phyloP scores from a whole-genome alignment of 2,888 invertebrate genomes.

The Parthenolecanium corni region DNA sequence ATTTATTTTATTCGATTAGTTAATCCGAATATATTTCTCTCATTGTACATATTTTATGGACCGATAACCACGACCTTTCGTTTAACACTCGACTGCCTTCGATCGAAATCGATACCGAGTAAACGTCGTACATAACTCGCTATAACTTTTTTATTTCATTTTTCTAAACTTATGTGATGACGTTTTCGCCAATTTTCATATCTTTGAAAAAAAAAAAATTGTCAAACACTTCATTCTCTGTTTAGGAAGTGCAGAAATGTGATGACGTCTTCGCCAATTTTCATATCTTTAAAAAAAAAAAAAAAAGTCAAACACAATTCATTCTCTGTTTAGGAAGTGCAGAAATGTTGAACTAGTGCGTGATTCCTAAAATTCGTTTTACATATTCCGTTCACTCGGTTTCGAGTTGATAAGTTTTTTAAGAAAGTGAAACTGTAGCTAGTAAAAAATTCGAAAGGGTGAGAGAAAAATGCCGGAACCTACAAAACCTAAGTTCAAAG shows the following conservation, averaged over 20 bases:
- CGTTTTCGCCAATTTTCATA: background rate
- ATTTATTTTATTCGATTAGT: too few relatives aligned
- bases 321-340: background rate
- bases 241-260: background rate
- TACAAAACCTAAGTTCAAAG: slow-evolving; percentile 24
- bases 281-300: background rate
- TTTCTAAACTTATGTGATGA: too few relatives aligned
- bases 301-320: background rate
- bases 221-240: background rate
- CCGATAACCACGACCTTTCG: too few relatives aligned
- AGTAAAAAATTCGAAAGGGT: background rate
- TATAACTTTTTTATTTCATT: too few relatives aligned
- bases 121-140: too few relatives aligned
- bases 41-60: too few relatives aligned
- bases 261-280: background rate
- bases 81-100: too few relatives aligned
- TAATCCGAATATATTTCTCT: too few relatives aligned
- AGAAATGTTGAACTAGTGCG: background rate
- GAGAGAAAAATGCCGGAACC: slow-evolving; percentile 26
- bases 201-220: background rate
- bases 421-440: background rate
- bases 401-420: background rate
- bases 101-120: too few relatives aligned
- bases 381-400: background rate
- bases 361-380: background rate